Evolutionary conservation across 2,113 vertebrate species (phyloP), one percentile per base, ranked within the genome.

Genomic region (Phrynosoma platyrhinos): DNA sequence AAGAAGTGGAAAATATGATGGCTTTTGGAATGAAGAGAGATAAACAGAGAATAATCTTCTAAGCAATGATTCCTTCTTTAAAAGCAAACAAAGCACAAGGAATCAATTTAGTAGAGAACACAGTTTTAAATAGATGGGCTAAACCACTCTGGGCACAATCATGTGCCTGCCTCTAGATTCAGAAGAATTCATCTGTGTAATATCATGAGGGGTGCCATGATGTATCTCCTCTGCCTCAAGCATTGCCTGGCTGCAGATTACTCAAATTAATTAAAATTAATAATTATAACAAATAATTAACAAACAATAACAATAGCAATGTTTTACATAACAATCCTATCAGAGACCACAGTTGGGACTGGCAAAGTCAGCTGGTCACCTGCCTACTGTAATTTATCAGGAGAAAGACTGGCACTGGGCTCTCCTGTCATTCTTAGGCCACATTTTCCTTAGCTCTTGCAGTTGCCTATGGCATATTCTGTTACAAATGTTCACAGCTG

Each of bases 11-110:
- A 91, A 90, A 42, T 42, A 91, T 93, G 64, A 30, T 79, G 83
- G 77, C 85, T 88, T 90, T 81, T 90, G 91, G 84, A 92, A 89
- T 91, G 91, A 82, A 86, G 80, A 42, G 36, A 94, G 81, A 92
- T 86, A 93, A 95, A 91, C 72, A 93, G 52, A 91, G 82, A 72
- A 92, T 92, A 92, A 95, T 92, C 91, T 88, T 92, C 91, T 88
- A 92, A 87, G n/a, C 81, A 92, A 92, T 84, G 91, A 93, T 84
- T 95, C 86, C 86, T 94, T 90, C 40, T 88, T 89, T 91, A 91
- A 93, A 81, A 94, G 69, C 90, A 71, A 89, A 85, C 89, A 79
- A 91, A 84, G 92, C 79, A 83, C 87, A 91, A 85, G 92, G 87
- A 86, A 93, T 91, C 89, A 91, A 66, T 91, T 92, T 94, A 64